A percentile compares a stretch with the other conserved stretches of the same genome.
Conservation (phyloP, 2,797 vertebrate species). For the Pseudomugil gertrudae region DNA sequence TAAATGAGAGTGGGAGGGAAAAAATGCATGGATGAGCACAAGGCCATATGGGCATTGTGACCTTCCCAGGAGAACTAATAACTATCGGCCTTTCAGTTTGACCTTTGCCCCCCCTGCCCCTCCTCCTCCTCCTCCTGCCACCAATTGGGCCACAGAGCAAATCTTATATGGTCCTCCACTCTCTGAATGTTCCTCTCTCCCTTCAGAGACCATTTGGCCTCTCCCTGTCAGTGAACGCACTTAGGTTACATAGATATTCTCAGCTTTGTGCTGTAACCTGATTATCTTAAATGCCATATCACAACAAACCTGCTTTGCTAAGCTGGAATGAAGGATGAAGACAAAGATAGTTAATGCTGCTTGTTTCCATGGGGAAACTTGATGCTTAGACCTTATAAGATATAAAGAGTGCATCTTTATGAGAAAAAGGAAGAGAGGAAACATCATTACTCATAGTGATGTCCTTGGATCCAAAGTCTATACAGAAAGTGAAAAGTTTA, state of each 20-base stretch:
- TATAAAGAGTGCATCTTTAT: neutral
- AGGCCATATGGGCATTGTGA: constrained; percentile 63
- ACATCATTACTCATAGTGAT: constrained; percentile 15
- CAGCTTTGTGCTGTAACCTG: constrained; percentile 29
- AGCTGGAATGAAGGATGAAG: constrained; percentile 11
- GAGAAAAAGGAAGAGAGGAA: constrained; percentile 15
- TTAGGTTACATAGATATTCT: constrained; percentile 37
- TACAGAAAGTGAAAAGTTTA: constrained; percentile 23
- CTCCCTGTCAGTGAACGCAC: constrained; percentile 37
- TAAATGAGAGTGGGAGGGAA: constrained; percentile 16
- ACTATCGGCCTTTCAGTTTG: constrained; percentile 67
- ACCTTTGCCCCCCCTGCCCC: constrained; percentile 59
- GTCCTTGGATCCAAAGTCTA: constrained; percentile 17
- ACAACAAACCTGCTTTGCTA: constrained; percentile 28
- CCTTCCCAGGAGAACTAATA: constrained; percentile 74
- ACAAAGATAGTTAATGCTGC: constrained; percentile 8
- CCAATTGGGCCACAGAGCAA: constrained; percentile 59
- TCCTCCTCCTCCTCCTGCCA: constrained; percentile 11
- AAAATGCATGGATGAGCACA: constrained; percentile 59
- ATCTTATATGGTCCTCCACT: constrained; percentile 35
- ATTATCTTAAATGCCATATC: constrained; percentile 30
- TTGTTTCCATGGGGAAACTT: constrained; percentile 11
- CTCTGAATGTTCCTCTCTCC: constrained; percentile 44
- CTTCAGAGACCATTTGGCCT: constrained; percentile 51
- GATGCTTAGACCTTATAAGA: constrained; percentile 1